Evolutionary conservation across 2,797 vertebrate species (phyloP), one percentile per base, ranked within the genome.

Genomic region (Molossus alvarezi): DNA sequence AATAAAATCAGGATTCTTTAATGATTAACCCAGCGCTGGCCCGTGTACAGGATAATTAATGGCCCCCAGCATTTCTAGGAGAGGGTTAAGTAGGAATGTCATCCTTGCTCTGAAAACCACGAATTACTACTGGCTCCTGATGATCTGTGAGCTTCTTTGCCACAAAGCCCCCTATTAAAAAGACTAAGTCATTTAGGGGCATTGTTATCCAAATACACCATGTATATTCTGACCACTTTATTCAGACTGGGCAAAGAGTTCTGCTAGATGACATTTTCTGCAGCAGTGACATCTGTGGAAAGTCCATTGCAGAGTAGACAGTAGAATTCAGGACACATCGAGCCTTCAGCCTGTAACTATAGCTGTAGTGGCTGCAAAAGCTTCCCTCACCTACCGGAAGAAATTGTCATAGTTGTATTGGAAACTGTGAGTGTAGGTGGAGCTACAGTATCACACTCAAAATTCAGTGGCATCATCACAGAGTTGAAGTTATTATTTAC

Each of bases 71-170:
- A 45, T 79, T 95, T 94, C 29, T 57, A 64, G 90, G 58, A 86
- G 67, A 90, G 27, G 75, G 88, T 93, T 86, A 90, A 93, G 73
- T 81, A 83, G 84, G 14, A 48, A 51, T 95, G 86, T 90, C 97
- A 94, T 87, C 84, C 82, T 92, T 86, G 60, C 64, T 48, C 84
- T 90, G 88, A 85, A 94, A 97, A 88, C 93, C 72, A 75, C 75
- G 55, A 91, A 97, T 96, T 95, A 97, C 81, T n/a, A 13, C 81
- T 88, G 91, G 91, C 90, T 95, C 92, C 77, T 72, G 73, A 75
- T 64, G 64, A 92, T 91, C 65, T 95, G 41, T 64, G 67, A 67
- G 91, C 88, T 73, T 69, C 82, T 93, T 87, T 73, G 57, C 58
- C 23, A 25, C 23, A 48, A 67, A 93, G 45, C 65, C 82, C 45